Evolutionary conservation across 2,888 invertebrate genomes (phyloP), one percentile per base, ranked within the genome.

Genomic region (Tillus elongatus): DNA sequence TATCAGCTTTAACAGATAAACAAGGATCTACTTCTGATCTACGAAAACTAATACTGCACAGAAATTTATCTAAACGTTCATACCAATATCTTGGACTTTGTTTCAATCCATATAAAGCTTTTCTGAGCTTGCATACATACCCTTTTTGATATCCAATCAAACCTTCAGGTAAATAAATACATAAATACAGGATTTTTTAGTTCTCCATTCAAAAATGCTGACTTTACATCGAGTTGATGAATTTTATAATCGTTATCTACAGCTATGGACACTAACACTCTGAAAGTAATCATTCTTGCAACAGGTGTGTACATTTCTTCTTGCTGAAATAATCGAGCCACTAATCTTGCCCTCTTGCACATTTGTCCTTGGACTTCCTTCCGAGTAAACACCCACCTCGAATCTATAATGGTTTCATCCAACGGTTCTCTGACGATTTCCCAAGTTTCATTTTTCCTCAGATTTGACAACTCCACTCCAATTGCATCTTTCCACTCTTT

Each of bases 311-410:
- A 50, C 10, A 44, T 40, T 28, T 47, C 43, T 30, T 45, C 36
- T 28, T 49, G 50, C 33, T 41, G 11, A 42, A 45, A 52, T 26
- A 46, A 47, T 9, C 48, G 36, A 30, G 47, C 46, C 27, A 51
- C 49, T 36, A 50, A 33, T 12, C 43, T 27, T 11, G 43, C 46
- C 33, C 44, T 51, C 30, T 46, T 45, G 3, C 35, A 31, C 8
- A 30, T 12, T 33, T 34, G 15, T 15, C 42, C 45, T 15, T 44
- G 32, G 2, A 42, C 40, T 24, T 24, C 14, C 34, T 48, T 49
- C 28, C 39, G 31, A 8, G 29, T 16, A 35, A 47, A 47, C 4
- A 45, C 42, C 47, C 47, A 47, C 28, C 33, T 47, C 15, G 43
- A 47, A 19, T 49, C 45, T 13, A 50, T 45, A 4, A 46, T 30